Evolutionary conservation across 2,888 invertebrate genomes (phyloP), one percentile per base, ranked within the genome.

Genomic region (Scaptomyza polygonia): DNA sequence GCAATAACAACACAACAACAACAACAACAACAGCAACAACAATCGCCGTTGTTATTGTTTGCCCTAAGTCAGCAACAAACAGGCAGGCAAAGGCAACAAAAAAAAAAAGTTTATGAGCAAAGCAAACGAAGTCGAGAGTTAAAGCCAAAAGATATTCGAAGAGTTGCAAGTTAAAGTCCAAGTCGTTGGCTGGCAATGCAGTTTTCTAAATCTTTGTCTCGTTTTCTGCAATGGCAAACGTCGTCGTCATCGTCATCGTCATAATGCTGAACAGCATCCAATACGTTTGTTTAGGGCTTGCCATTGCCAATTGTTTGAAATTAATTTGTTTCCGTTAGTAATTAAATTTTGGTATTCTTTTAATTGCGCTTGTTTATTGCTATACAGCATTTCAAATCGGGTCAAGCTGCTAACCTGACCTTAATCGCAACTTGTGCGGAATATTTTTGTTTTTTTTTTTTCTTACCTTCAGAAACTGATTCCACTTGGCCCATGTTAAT

Each of bases 261-360:
- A 16, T 56, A 2, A 40, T 42, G 49, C 34, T 47, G 56, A 51
- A 49, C 48, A 49, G 48, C 25, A 44, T 42, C 5, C 48, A 16
- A 16, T 8, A 40, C 8, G 27, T 56, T 43, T 47, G 30, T 57
- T n/a, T 5, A 51, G 47, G 55, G 64, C 55, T 65, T 47, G 49
- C 34, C 61, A 21, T 40, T 51, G 68, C 66, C 71, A 84, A 78
- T 79, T 83, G 84, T 75, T 68, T 53, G 47, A 79, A 79, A 79
- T 88, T 77, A 78, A 80, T 78, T 73, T 74, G 76, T 86, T 88
- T 88, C 88, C 84, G 86, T 83, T 85, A 67, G 72, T 72, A 78
- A 88, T 86, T 86, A 72, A 85, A 74, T 67, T 54, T 51, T 70
- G 67, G 64, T 53, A 43, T 61, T 69, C 44, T 69, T 49, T 43